Percentiles rank a stretch among this genome's conserved stretches.
phyloP scores from a whole-genome alignment of 1,140 invertebrate species.

The Tetranychus urticae region DNA sequence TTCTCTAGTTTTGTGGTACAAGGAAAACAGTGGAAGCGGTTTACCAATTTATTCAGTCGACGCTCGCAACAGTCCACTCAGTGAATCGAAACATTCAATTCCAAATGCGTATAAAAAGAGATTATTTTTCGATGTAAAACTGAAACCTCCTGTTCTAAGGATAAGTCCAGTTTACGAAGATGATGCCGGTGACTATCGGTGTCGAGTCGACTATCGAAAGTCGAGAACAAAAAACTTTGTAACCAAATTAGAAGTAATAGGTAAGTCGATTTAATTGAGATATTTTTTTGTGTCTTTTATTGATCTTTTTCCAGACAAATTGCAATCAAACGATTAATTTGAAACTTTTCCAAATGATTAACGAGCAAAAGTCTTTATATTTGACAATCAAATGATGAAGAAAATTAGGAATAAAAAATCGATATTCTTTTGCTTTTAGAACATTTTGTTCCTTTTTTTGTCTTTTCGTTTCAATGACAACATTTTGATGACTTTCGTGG shows the following conservation, averaged over 20 bases:
- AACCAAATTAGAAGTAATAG: conserved; percentile 12
- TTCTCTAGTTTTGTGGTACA: conserved; percentile 1
- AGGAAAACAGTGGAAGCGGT: not conserved
- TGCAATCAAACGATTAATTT: no score
- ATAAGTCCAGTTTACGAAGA: conserved; percentile 2
- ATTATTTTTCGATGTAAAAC: not conserved
- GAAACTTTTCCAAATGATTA: no score
- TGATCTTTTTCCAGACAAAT: no score
- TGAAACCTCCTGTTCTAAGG: not conserved
- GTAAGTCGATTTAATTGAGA: conserved; percentile 3
- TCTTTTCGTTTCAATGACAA: no score
- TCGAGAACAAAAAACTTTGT: conserved; percentile 38
- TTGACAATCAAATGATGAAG: no score
- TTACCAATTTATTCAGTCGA: conserved; percentile 1
- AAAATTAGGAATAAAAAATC: no score
- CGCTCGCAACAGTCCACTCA: not conserved
- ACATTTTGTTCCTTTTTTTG: no score
- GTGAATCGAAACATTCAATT: not conserved
- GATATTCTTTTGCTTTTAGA: no score
- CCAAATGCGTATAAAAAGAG: not conserved
- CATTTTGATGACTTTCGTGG: no score
- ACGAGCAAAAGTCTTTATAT: no score
- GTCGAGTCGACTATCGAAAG: conserved; percentile 50
- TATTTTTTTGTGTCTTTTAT: no score
- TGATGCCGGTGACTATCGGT: conserved; percentile 4